Evolutionary conservation across 2,888 invertebrate species (phyloP), one percentile per base, ranked within the genome.

Genomic region (Ganaspis brasiliensis): DNA sequence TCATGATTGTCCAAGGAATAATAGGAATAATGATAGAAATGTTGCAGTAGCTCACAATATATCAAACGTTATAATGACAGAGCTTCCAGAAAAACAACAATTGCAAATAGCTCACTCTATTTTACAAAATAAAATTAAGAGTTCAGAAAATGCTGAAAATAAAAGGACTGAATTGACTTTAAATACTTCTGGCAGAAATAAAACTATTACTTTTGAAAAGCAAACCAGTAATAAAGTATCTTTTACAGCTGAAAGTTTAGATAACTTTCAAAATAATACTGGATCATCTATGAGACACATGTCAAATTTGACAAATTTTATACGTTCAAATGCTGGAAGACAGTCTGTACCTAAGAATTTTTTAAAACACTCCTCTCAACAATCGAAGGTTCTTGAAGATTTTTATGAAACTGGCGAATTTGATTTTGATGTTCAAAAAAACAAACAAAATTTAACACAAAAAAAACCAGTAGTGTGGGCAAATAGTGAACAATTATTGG

Each of bases 371-470:
- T 8, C 21, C n/a, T 72, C 72, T 31, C 24, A 72, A 52, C 26
- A 72, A 55, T 55, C 37, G 19, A 72, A 72, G 21, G 55, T 24
- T 2, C 37, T 72, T 3, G 72, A 72, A 21, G 31, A 45, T 26
- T 16, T 12, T 52, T 72, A 72, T 72, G 19, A 31, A 19, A 26
- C 10, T 19, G 56, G 35, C 14, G 16, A 16, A 26, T 72, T 72
- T 55, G 72, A 72, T 55, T 72, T 72, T 55, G 72, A 72, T 16
- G 19, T 52, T 55, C 31, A 5, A 26, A 72, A 72, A 55, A 49
- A 24, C 49, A 49, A 31, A 31, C 2, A n/a, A 49, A 49, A 59
- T 4, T 4, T 19, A 45, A 24, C 5, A n/a, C 31, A 55, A 56
- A 55, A 55, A 35, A 52, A 56, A 35, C 72, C 56, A 26, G 72